Base-by-base conservation (phyloP, 2,113 vertebrate species). In the Taxidea taxus region DNA sequence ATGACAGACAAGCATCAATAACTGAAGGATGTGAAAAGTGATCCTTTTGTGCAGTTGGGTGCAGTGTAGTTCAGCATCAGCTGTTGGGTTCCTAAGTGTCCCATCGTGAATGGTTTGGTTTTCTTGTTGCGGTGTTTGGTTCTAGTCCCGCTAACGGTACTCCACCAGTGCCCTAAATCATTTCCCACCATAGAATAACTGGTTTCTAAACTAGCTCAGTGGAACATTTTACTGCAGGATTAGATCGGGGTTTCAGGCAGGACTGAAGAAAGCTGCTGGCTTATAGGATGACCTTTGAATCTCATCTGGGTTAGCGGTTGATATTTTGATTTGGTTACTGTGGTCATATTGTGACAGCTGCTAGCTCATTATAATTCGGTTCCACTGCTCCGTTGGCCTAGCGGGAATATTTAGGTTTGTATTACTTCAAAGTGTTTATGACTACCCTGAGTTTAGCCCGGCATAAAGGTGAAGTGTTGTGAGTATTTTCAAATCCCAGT, bases 341-440 rank as follows among this genome's bases (percentile, higher is more conserved):
- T 98, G 98, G 97, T 98, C 97, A 49, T 95, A 96, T 97, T 98
- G 98, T 98, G 98, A 98, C 98, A 98, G 98, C 98, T 98, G 98
- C 97, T 62, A 91, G 96, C 83, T 98, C 97, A 96, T 97, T 98
- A 92, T 21, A 95, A 98, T 98, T 97, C 98, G 64, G 82, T 95
- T 90, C 96, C 96, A 96, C 97, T 80, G 97, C 97, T 97, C 11
- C 1, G 3, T 98, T 96, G 95, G 97, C 97, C 80, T 68, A 93
- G 86, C 94, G 95, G 97, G 97, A 98, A 97, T 97, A 97, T 98
- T 98, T 93, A 82, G 91, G 96, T 97, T 98, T 97, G 96, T 49
- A 90, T 97, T 78, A 93, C 97, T 98, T 98, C 88, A 72, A 23
- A 97, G 97, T 81, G 90, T 96, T 98, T 98, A 93, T 84, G 39